These are phyloP conservation scores for Diplodus sargus DNA, from an alignment of 2,797 vertebrate genomes.

Conservation along the genomic window DNA sequence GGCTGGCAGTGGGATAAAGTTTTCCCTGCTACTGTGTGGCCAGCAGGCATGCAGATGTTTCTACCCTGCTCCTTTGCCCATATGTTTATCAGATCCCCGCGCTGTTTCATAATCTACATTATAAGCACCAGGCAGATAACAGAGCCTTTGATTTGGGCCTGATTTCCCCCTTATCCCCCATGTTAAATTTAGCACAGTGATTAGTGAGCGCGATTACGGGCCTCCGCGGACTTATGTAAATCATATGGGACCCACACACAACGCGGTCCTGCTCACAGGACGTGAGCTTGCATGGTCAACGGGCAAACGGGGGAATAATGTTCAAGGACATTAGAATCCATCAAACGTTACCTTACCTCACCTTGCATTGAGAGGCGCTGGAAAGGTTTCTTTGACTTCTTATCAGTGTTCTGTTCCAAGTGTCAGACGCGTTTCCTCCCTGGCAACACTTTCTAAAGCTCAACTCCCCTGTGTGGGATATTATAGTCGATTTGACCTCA, in stretches of 20 bases:
- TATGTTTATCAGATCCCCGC: slow-evolving; percentile 80
- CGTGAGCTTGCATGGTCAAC: slow-evolving; percentile 33
- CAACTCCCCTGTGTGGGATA: slow-evolving; percentile 8
- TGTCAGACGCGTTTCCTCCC: slow-evolving; percentile 16
- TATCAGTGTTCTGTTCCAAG: slow-evolving; percentile 30
- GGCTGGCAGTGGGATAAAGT: slow-evolving; percentile 63
- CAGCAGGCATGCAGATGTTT: slow-evolving; percentile 78
- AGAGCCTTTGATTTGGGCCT: slow-evolving; percentile 76
- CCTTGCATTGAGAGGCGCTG: slow-evolving; percentile 7
- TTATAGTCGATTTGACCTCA: slow-evolving; percentile 29
- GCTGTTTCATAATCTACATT: slow-evolving; percentile 76
- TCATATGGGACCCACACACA: slow-evolving; percentile 71
- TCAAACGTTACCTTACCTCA: slow-evolving; percentile 28
- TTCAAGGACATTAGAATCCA: slow-evolving; percentile 25
- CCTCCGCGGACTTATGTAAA: slow-evolving; percentile 67
- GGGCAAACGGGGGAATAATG: slow-evolving; percentile 36
- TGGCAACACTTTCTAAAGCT: slow-evolving; percentile 13
- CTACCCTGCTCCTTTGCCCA: slow-evolving; percentile 51
- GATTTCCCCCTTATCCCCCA: slow-evolving; percentile 72
- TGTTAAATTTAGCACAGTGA: slow-evolving; percentile 82
- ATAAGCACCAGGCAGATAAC: slow-evolving; percentile 71
- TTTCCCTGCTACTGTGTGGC: slow-evolving; percentile 76
- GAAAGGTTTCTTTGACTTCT: slow-evolving; percentile 34
- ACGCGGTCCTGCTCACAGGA: slow-evolving; percentile 40
- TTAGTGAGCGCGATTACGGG: slow-evolving; percentile 70